Evolutionary conservation across 2,113 vertebrate genomes (phyloP).

Genomic region (Rhinichthys klamathensis): DNA sequence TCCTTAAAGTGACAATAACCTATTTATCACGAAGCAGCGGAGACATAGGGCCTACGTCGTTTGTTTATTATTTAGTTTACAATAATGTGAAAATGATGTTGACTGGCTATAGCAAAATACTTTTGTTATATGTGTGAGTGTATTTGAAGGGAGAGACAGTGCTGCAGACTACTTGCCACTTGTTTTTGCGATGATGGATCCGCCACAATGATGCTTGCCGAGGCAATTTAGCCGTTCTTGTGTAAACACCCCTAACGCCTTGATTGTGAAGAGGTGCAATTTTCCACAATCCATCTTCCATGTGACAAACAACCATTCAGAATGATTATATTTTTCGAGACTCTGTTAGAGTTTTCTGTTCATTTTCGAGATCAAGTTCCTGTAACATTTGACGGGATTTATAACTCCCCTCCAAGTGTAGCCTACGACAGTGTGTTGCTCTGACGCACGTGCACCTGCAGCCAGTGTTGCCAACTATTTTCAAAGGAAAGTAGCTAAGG

Average conservation of each 20-base stretch:
- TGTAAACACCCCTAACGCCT: conserved; percentile 27
- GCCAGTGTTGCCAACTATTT: no score
- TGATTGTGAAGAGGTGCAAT: conserved; percentile 11
- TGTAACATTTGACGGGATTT: not conserved
- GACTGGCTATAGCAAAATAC: not conserved
- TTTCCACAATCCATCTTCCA: conserved; percentile 10
- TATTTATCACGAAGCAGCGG: no score
- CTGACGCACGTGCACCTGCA: not conserved
- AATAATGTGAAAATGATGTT: no score
- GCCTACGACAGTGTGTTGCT: not conserved
- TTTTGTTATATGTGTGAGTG: not conserved
- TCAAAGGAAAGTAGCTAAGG: no score
- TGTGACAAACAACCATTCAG: not conserved
- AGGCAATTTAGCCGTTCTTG: not conserved
- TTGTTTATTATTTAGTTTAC: no score
- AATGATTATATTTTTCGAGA: not conserved
- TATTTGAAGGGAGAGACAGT: not conserved
- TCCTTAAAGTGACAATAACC: no score
- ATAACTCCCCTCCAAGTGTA: not conserved
- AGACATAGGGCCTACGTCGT: no score
- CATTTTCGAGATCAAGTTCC: not conserved
- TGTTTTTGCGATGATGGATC: conserved; percentile 6
- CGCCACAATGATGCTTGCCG: not conserved
- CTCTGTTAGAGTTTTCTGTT: not conserved
- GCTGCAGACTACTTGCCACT: not conserved